A percentile compares a stretch with the other conserved stretches of the same genome.
These are phyloP conservation scores for Folsomia candida DNA, from an alignment of 2,888 invertebrate species.

Conservation along the genomic window DNA sequence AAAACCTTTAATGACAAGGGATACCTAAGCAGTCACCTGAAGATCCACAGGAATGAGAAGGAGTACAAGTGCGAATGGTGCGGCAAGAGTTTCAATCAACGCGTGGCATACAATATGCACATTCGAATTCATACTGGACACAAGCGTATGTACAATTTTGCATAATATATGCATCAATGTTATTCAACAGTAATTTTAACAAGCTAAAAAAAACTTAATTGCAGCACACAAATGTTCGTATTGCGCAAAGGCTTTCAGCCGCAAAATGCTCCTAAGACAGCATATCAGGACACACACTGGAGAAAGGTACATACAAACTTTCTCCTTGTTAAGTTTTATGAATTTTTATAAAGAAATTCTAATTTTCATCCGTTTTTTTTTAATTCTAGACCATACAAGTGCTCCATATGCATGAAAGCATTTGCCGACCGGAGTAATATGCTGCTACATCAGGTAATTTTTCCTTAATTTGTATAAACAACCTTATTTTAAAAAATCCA, in stretches of 20 bases:
- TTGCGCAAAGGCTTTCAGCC: slow-evolving; percentile 56
- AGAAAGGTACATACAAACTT: slow-evolving; percentile 30
- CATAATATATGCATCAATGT: neutral
- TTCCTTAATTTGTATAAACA: neutral
- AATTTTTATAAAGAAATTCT: neutral
- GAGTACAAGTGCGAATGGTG: slow-evolving; percentile 63
- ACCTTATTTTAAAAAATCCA: neutral
- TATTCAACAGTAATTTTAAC: neutral
- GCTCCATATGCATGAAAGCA: slow-evolving; percentile 42
- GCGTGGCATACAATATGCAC: slow-evolving; percentile 85
- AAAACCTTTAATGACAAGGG: slow-evolving; percentile 73
- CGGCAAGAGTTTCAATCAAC: slow-evolving; percentile 79
- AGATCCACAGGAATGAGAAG: slow-evolving; percentile 72
- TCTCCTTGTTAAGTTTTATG: too few species aligned
- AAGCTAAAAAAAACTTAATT: too few species aligned
- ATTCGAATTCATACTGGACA: slow-evolving; percentile 54
- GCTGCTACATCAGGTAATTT: slow-evolving; percentile 64
- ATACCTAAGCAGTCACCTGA: slow-evolving; percentile 80
- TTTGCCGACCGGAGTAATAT: slow-evolving; percentile 72
- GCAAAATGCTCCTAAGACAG: slow-evolving; percentile 80
- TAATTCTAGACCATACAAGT: slow-evolving; percentile 36
- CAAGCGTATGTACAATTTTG: slow-evolving; percentile 33
- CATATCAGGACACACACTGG: slow-evolving; percentile 74
- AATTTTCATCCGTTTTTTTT: neutral
- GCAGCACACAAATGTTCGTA: too few species aligned